Base-by-base conservation (phyloP, 2,113 vertebrate species). In the Dryoscopus gambensis region DNA sequence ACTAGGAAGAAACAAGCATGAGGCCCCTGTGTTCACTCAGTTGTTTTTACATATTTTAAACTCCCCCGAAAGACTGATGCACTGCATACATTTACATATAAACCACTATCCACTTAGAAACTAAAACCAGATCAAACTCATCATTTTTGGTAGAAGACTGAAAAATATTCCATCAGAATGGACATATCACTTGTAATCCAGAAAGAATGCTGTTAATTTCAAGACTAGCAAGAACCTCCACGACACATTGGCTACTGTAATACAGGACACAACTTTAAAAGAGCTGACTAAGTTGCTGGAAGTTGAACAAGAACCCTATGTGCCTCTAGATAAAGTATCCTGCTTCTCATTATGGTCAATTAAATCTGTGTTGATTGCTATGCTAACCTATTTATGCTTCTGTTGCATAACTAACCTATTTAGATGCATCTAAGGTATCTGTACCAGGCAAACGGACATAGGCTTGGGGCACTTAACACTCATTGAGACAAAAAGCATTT, bases 91-190 rank as follows among this genome's bases (percentile, higher is more conserved):
- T 39, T 75, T 47, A 40, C 18, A 24, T 47, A 30, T 30, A 40
- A 89, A 68, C 9, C 7, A 44, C 6, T 23, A 74, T 33, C 13
- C 11, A 33, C 33, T 76, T 8, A 71, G 57, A 85, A 79, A 35
- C 4, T 13, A 69, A 85, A 83, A 24, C 1, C 1, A 4, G 53
- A 86, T 24, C 0, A 3, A 52, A 44, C 8, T 0, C 13, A 24
- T 22, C 1, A 50, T 40, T 86, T 90, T 77, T 63, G 28, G 22
- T 12, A 87, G 33, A 75, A 15, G 5, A 49, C 10, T 57, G 5
- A 46, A 64, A 89, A 90, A 53, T 68, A 84, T 42, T 86, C 16
- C 15, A 18, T 40, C 4, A 16, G 44, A 92, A 83, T 8, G 16
- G 19, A 16, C 3, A 5, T 24, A 76, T 2, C 10, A 33, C 6